Evolutionary conservation across 2,888 invertebrate species (phyloP).

Genomic region (Lasioglossum vierecki): DNA sequence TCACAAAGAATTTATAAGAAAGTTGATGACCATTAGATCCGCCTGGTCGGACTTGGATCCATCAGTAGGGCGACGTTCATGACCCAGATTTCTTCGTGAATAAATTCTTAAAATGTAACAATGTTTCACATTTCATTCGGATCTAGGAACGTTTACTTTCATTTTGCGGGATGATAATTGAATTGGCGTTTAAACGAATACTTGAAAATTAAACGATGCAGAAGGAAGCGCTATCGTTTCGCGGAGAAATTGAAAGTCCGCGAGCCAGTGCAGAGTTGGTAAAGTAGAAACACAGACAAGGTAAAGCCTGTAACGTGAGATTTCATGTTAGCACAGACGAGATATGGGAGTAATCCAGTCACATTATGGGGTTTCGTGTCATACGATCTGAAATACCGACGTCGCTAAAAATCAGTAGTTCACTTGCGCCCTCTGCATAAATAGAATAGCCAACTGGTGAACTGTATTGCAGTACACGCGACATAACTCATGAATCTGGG

Average conservation of each 20-base stretch:
- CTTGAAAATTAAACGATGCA: neutral
- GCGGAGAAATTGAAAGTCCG: slow-evolving; percentile 40
- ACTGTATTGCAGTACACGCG: neutral
- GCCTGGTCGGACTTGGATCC: slow-evolving; percentile 67
- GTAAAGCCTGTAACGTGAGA: neutral
- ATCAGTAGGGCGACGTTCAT: slow-evolving; percentile 58
- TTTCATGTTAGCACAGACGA: too few relatives aligned
- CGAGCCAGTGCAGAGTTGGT: neutral
- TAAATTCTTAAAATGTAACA: slow-evolving; percentile 21
- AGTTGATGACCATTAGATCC: slow-evolving; percentile 75
- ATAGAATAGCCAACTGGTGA: neutral
- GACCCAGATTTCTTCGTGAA: slow-evolving; percentile 58
- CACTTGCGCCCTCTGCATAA: neutral
- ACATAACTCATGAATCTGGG: too few relatives aligned
- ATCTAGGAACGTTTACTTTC: slow-evolving; percentile 21
- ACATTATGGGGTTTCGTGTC: neutral
- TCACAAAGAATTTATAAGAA: slow-evolving; percentile 74
- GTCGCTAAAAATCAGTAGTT: neutral
- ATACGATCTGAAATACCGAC: neutral
- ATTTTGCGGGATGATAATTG: neutral
- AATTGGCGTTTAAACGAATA: neutral
- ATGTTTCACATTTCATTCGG: slow-evolving; percentile 3
- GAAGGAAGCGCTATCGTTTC: neutral
- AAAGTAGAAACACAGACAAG: slow-evolving; percentile 20
- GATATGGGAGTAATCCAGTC: too few relatives aligned